Evolutionary conservation across 2,797 vertebrate genomes (phyloP), one percentile per base, ranked within the genome.

Genomic region (Chanos chanos): DNA sequence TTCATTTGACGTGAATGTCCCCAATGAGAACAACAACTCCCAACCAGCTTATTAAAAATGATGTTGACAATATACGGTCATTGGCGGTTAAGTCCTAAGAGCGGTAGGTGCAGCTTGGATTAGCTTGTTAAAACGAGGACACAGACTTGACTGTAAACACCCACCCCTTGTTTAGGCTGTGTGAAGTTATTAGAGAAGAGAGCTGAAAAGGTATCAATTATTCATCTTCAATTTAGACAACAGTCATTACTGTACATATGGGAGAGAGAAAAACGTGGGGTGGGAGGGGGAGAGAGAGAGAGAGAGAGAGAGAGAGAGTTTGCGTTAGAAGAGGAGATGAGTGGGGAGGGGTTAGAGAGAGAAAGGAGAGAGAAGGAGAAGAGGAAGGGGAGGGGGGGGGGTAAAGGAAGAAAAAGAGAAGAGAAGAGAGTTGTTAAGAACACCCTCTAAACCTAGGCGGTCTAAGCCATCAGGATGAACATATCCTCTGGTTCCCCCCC

Each of bases 401-500:
- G n/a, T n/a, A n/a, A n/a, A n/a, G n/a, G n/a, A n/a, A n/a, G n/a
- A n/a, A n/a, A n/a, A n/a, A n/a, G n/a, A n/a, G n/a, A n/a, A 21
- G 3, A 7, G 1, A 12, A 44, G 25, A 21, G 37, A 59, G 51
- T 18, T 47, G 52, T 60, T 54, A 30, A 30, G 55, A 51, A 61
- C 33, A 43, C 6, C 25, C 58, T 71, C 36, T 33, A 56, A 50
- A 61, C 5, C 54, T 21, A 33, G 30, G 61, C 33, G 59, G 61
- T 62, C 48, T 64, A 27, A 56, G 39, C 16, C 50, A 50, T 48
- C 18, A 21, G n/a, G 53, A 55, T 9, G 52, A 64, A 66, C 49
- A 57, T 67, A 69, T 61, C 50, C 66, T 55, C 67, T n/a, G 77
- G 73, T 76, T 70, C 66, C 73, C 65, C 56, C 72, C 70, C 74